Base-by-base conservation (phyloP, 1,140 invertebrate species). In the Zelostemma sp. region DNA sequence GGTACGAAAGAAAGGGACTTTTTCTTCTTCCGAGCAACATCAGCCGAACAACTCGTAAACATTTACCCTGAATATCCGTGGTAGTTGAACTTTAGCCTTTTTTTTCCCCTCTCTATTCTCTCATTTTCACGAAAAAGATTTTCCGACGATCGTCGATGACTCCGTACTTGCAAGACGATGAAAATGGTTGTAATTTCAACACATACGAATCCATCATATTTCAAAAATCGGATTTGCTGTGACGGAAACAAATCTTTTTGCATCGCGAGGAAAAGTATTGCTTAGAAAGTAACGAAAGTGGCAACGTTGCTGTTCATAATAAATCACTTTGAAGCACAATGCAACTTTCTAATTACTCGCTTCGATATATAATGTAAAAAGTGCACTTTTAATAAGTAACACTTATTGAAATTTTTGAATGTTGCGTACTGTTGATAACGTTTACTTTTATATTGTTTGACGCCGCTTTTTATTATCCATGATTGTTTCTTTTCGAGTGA, bases 311-410 rank as follows among this genome's bases (percentile, higher is more conserved):
- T 25, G 21, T 25, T 25, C 8, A 25, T 46, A 55, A 61, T n/a
- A 46, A 28, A 53, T 46, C 48, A 61, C 57, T 33, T 38, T 11
- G 28, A 54, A 53, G 58, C 59, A 62, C 51, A 48, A 19, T 62
- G 59, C 58, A 53, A 49, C 48, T 40, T 46, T 61, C 18, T 38
- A 18, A 61, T 53, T 61, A 43, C 45, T 63, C 35, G 33, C 46
- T 63, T 55, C 41, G 14, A n/a, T n/a, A n/a, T n/a, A 51, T 63
- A n/a, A 55, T 50, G 40, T 51, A 16, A 41, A 57, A 56, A 50
- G 41, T 56, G 40, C 46, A 55, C 33, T 0, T 38, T 50, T 61
- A 40, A 17, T 18, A 48, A 55, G 12, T 16, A 48, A 41, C 38
- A 56, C 54, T 21, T 50, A 15, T 14, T 17, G 12, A 62, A 49